Conservation (phyloP, 2,888 invertebrate genomes). For the Smittia sp. region DNA sequence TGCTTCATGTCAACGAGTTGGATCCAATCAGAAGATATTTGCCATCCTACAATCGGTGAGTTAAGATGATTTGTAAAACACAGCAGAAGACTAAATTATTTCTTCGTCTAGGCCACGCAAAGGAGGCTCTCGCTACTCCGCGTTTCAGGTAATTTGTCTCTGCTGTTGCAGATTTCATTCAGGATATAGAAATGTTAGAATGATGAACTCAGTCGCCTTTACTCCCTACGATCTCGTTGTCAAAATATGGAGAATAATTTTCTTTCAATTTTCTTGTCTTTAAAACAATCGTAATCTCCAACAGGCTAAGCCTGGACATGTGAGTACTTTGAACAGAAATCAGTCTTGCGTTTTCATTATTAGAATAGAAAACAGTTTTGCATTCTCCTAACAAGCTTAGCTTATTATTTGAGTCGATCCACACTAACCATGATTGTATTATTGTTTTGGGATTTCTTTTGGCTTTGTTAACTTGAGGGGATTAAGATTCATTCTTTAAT, state of each 20-base stretch:
- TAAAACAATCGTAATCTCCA: not conserved
- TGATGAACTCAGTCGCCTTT: not conserved
- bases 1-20: constrained; percentile 90
- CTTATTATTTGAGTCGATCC: not conserved
- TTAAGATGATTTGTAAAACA: constrained; percentile 71
- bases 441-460: not conserved
- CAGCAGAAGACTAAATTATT: not conserved
- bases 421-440: not conserved
- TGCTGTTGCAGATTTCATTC: no score
- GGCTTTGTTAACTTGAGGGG: not conserved
- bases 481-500: no score
- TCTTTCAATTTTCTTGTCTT: not conserved
- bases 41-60: constrained; percentile 87
- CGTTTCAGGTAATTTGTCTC: constrained; percentile 77
- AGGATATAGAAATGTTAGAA: constrained; percentile 29
- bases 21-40: constrained; percentile 94
- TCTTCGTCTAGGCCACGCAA: not conserved
- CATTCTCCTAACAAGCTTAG: not conserved
- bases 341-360: not conserved
- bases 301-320: constrained; percentile 60
- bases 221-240: not conserved
- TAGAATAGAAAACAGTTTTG: not conserved
- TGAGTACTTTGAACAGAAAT: constrained; percentile 55
- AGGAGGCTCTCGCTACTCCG: constrained; percentile 70
- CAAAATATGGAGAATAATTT: not conserved